These are phyloP conservation scores for Leistus spinibarbis DNA, from an alignment of 2,888 invertebrate species.

Conservation along the genomic window DNA sequence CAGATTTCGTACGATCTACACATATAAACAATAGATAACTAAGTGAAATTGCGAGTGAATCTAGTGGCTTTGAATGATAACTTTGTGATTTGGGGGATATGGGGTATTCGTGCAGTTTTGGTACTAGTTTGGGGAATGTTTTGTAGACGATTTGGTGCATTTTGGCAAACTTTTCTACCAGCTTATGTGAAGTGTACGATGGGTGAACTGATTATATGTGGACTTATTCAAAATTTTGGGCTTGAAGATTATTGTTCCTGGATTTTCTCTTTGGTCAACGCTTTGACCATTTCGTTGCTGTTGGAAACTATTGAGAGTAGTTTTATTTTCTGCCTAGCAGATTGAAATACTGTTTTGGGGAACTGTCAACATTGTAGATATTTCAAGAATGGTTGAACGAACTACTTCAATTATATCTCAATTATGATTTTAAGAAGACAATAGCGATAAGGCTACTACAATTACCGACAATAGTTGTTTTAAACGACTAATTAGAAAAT, in stretches of 20 bases:
- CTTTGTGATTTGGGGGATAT: background rate
- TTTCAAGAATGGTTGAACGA: conserved; percentile 23
- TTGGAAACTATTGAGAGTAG: too few species aligned
- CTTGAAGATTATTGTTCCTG: too few species aligned
- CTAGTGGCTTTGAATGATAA: background rate
- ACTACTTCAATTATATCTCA: conserved; percentile 26
- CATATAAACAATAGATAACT: background rate
- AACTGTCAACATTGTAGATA: background rate
- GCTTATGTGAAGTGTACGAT: too few species aligned
- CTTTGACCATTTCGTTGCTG: too few species aligned
- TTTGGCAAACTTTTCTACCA: too few species aligned
- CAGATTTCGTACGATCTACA: background rate
- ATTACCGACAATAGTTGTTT: conserved; percentile 23
- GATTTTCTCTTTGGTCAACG: too few species aligned
- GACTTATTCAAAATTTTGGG: too few species aligned
- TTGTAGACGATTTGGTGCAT: too few species aligned
- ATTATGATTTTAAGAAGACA: conserved; percentile 29
- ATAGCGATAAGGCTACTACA: conserved; percentile 13
- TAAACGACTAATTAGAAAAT: conserved; percentile 16
- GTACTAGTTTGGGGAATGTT: too few species aligned
- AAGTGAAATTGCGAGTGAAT: background rate
- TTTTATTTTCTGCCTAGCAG: too few species aligned
- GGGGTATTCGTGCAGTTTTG: background rate
- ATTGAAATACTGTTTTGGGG: too few species aligned
- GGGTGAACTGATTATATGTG: too few species aligned